phyloP scores from a whole-genome alignment of 2,113 vertebrate species.

The Phyllostomus hastatus region DNA sequence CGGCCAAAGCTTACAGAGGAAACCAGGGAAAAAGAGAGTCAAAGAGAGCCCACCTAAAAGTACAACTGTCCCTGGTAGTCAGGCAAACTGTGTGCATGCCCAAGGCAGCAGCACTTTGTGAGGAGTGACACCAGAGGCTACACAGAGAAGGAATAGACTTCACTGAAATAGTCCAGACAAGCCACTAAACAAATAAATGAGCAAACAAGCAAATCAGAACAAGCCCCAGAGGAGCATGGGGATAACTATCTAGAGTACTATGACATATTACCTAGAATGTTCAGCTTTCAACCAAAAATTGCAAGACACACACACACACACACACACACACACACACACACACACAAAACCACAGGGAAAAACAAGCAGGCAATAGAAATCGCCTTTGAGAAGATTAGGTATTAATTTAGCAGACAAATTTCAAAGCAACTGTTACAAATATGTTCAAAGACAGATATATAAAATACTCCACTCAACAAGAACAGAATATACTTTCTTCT shows the following conservation, averaged over 20 bases:
- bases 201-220: background rate
- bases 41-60: background rate
- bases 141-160: background rate
- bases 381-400: background rate
- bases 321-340: background rate
- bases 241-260: background rate
- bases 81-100: background rate
- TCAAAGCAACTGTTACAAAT: slow-evolving; percentile 27
- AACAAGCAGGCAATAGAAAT: background rate
- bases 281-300: slow-evolving; percentile 7
- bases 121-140: background rate
- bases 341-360: background rate
- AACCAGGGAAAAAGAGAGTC: background rate
- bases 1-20: background rate
- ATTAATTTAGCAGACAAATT: background rate
- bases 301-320: background rate
- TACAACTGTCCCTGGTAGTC: background rate
- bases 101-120: background rate
- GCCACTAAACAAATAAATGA: background rate
- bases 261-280: background rate
- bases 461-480: background rate
- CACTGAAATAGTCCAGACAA: background rate
- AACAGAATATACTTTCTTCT: slow-evolving; percentile 17
- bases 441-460: background rate
- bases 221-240: background rate